Conservation (phyloP, 92 coral and sea anemone genomes). For the Phenganax subtilis region DNA sequence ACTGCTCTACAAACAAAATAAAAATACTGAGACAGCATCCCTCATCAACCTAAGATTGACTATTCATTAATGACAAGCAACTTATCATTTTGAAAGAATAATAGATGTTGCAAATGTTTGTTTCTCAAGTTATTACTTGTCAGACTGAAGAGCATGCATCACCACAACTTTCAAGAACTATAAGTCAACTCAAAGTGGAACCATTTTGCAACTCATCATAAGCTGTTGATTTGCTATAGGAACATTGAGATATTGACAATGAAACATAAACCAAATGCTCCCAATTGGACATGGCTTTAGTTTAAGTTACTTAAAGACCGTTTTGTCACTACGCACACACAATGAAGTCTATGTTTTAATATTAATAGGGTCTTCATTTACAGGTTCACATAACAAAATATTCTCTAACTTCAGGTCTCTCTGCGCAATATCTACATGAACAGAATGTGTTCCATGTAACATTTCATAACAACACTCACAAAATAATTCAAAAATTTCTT, state of each 20-base stretch:
- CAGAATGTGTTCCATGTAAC: too few relatives aligned
- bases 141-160: too few relatives aligned
- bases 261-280: too few relatives aligned
- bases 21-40: neutral
- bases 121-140: too few relatives aligned
- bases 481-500: conserved; percentile 7
- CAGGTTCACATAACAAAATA: conserved; percentile 89
- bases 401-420: conserved; percentile 92
- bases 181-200: too few relatives aligned
- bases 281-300: too few relatives aligned
- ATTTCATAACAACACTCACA: neutral
- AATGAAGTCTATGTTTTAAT: conserved; percentile 57
- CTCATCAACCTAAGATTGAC: neutral
- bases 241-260: neutral
- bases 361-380: conserved; percentile 78
- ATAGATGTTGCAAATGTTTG: too few relatives aligned
- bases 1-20: conserved; percentile 56
- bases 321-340: too few relatives aligned
- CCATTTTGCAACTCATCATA: too few relatives aligned
- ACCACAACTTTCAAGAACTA: too few relatives aligned
- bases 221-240: neutral
- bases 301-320: too few relatives aligned
- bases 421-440: conserved; percentile 79
- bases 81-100: too few relatives aligned
- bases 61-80: neutral